Conservation (phyloP, 2,888 invertebrate species). For the Oasisia sp. region DNA sequence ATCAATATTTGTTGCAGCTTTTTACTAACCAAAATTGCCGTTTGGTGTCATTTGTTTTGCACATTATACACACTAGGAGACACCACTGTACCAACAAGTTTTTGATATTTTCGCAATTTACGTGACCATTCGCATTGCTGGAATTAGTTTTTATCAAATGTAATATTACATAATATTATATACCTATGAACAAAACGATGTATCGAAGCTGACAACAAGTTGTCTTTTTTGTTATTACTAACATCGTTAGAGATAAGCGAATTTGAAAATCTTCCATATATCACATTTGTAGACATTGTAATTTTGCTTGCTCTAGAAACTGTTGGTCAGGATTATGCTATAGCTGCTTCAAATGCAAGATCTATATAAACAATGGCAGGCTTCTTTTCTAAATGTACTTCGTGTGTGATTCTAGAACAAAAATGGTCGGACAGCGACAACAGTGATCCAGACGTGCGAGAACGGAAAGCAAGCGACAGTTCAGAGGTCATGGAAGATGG, state of each 20-base stretch:
- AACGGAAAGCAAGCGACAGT: slow-evolving; percentile 40
- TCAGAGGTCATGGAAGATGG: slow-evolving; percentile 41
- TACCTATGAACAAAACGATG: too few species aligned
- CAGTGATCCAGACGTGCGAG: slow-evolving; percentile 41
- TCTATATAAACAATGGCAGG: not conserved
- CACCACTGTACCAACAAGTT: too few species aligned
- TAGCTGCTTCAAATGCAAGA: not conserved
- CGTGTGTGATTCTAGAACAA: slow-evolving; percentile 49
- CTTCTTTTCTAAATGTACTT: not conserved
- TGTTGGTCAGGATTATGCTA: not conserved
- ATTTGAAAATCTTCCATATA: not conserved
- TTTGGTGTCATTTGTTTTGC: too few species aligned
- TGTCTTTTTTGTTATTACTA: too few species aligned
- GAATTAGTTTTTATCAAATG: too few species aligned
- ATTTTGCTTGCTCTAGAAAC: not conserved
- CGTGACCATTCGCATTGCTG: too few species aligned
- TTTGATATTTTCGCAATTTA: too few species aligned
- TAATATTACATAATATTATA: too few species aligned
- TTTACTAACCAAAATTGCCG: not conserved
- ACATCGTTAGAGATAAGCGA: too few species aligned
- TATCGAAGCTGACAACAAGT: too few species aligned
- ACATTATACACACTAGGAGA: too few species aligned
- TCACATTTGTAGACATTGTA: not conserved
- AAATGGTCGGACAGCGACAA: slow-evolving; percentile 56
- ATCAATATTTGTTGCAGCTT: not conserved